phyloP scores from a whole-genome alignment of 2,797 vertebrate species.

The Halcyon chelicuti region DNA sequence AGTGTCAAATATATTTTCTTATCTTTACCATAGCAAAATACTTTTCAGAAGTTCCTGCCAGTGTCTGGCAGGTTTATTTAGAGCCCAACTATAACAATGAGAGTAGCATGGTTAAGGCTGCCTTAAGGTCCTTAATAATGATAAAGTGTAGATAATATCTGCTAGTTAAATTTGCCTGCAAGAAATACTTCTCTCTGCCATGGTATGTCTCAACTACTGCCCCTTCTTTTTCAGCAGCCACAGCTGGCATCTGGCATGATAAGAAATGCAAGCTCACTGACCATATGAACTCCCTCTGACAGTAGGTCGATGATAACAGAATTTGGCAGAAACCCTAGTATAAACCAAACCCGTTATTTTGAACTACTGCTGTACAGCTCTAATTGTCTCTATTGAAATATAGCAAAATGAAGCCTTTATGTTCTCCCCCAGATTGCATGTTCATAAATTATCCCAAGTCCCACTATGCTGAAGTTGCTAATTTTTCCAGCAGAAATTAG shows the following conservation, averaged over 20 bases:
- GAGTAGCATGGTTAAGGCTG: not conserved
- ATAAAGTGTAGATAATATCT: not conserved
- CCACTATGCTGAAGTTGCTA: not conserved
- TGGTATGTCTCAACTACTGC: not conserved
- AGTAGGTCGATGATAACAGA: not conserved
- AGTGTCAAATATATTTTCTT: not conserved
- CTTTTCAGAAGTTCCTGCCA: not conserved
- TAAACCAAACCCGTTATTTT: not conserved
- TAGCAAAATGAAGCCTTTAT: not conserved
- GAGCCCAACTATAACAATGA: fast-evolving
- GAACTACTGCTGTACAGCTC: not conserved
- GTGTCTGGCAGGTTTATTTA: not conserved
- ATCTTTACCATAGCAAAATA: not conserved
- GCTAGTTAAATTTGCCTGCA: not conserved
- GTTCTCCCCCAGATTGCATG: not conserved
- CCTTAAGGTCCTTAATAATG: not conserved
- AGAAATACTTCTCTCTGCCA: not conserved
- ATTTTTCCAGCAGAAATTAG: not conserved
- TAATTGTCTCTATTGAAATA: not conserved
- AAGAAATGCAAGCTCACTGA: not conserved
- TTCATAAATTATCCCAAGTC: not conserved
- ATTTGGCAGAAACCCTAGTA: not conserved
- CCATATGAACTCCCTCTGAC: not conserved
- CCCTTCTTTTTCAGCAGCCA: not conserved
- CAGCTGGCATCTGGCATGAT: not conserved